These are phyloP conservation scores for Geotrypetes seraphini DNA, from an alignment of 2,797 vertebrate species.

Conservation along the genomic window DNA sequence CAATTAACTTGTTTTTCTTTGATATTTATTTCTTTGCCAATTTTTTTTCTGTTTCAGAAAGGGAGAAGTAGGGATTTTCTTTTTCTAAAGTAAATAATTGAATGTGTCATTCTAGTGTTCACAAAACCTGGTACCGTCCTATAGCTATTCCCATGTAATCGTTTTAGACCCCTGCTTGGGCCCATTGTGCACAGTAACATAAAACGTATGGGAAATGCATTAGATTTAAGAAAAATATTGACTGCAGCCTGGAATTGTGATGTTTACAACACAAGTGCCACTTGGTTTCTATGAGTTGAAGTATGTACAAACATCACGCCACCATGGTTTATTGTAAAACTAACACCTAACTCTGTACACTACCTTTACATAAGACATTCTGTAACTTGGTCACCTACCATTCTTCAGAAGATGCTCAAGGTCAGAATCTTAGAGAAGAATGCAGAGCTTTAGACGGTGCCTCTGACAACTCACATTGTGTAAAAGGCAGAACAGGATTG, in stretches of 20 bases:
- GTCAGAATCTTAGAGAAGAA: conserved; percentile 23
- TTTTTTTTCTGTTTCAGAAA: conserved; percentile 21
- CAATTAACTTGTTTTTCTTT: conserved; percentile 65
- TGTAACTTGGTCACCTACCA: conserved; percentile 24
- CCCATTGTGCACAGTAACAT: conserved; percentile 57
- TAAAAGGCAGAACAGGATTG: conserved; percentile 39
- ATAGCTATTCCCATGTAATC: conserved; percentile 52
- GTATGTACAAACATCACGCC: no score
- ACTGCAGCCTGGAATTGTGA: no score
- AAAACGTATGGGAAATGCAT: conserved; percentile 59
- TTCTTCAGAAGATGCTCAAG: conserved; percentile 11
- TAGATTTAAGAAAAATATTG: conserved; percentile 51
- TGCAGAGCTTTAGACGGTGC: conserved; percentile 16
- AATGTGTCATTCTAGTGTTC: conserved; percentile 44
- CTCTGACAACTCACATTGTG: conserved; percentile 29
- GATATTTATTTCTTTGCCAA: conserved; percentile 80
- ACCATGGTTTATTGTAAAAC: no score
- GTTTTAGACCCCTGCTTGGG: conserved; percentile 60
- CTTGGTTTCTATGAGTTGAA: no score
- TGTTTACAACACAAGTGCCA: no score
- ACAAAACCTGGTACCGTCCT: conserved; percentile 38
- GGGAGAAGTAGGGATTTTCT: conserved; percentile 17
- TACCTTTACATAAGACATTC: no score
- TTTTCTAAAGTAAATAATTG: conserved; percentile 31
- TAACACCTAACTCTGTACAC: no score